Percentiles rank a stretch among this genome's conserved stretches.
Evolutionary conservation across 1,140 invertebrate species (phyloP).

Genomic region (Dysdera silvatica): DNA sequence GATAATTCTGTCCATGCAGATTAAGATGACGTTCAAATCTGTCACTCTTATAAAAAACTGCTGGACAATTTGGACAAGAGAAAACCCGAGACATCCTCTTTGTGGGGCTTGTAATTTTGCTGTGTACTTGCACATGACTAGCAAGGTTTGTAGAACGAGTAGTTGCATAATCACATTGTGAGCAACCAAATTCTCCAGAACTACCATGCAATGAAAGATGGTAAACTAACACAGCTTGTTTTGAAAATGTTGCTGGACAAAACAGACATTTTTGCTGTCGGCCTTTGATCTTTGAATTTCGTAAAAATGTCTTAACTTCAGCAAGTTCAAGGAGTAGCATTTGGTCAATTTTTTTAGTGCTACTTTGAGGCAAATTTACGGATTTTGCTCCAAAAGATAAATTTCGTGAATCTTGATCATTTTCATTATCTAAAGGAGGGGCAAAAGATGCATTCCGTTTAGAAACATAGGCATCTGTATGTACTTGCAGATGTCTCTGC

Average conservation of each 20-base stretch:
- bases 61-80: slow-evolving; percentile 70
- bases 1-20: slow-evolving; percentile 72
- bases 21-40: slow-evolving; percentile 75
- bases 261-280: slow-evolving; percentile 18
- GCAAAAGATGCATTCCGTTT: slow-evolving; percentile 48
- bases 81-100: neutral
- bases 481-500: slow-evolving; percentile 64
- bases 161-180: slow-evolving; percentile 73
- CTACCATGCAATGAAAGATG: slow-evolving; percentile 63
- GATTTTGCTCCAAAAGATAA: no score
- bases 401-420: no score
- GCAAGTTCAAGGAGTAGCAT: slow-evolving; percentile 30
- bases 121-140: slow-evolving; percentile 60
- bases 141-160: slow-evolving; percentile 67
- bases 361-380: no score
- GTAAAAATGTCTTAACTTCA: slow-evolving; percentile 27
- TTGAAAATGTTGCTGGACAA: slow-evolving; percentile 33
- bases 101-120: slow-evolving; percentile 17
- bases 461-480: slow-evolving; percentile 62
- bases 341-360: slow-evolving; percentile 23
- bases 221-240: slow-evolving; percentile 57
- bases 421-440: neutral
- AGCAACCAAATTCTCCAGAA: slow-evolving; percentile 61
- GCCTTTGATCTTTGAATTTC: slow-evolving; percentile 17
- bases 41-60: slow-evolving; percentile 74